Evolutionary conservation across 1,140 invertebrate species (phyloP), one percentile per base, ranked within the genome.

Genomic region (Drosophila mojavensis): DNA sequence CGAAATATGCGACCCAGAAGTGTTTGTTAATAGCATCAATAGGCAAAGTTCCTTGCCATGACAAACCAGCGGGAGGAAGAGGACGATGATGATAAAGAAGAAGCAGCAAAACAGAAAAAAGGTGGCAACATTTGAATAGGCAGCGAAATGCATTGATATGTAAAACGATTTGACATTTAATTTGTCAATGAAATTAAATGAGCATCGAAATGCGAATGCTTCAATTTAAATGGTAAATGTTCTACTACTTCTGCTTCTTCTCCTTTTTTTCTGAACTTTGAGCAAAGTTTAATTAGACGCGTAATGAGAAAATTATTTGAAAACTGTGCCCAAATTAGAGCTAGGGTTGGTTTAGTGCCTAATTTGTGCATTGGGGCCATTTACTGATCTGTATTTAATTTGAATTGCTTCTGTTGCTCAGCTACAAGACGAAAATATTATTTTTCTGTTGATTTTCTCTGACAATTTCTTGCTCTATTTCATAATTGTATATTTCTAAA

Each of bases 121-220:
- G 13, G 62, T 51, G 71, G 62, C 65, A 75, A 66, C 66, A 79
- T 69, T 80, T 60, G 43, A 51, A 65, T 54, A 56, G 59, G 7
- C 54, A 72, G 60, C 58, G 60, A 75, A 88, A 79, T 88, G 68
- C 83, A 86, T 64, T 86, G 83, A 88, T 86, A 86, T 86, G 83
- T 83, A 72, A 86, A 86, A 71, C 75, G 76, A 79, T 83, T 86
- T 86, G 76, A 71, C 76, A 81, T 88, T 86, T 79, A 75, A 82
- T 88, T 82, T 79, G 77, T 79, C 78, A 82, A 86, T 86, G 65
- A 86, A 86, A 86, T 86, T 79, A 86, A 88, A 86, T 53, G 78
- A 51, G 73, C 73, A 69, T 24, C 45, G 50, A n/a, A 75, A 78
- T 61, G 45, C 43, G 41, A 66, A 13, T 56, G 53, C 4, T n/a